These are phyloP conservation scores for Salvelinus sp. DNA, from an alignment of 2,113 vertebrate genomes.

Conservation along the genomic window DNA sequence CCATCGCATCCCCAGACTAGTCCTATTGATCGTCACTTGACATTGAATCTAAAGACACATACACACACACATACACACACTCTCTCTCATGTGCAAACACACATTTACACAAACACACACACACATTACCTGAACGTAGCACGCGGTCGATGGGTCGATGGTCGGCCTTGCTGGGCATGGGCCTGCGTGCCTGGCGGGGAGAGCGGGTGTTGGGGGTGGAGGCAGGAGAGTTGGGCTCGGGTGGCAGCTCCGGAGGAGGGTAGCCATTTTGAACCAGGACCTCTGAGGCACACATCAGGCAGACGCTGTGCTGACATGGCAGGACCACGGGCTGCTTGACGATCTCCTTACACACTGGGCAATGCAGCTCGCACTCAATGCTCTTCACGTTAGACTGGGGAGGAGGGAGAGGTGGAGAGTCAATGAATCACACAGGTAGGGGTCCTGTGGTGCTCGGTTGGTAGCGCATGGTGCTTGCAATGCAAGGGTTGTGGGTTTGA, in stretches of 20 bases:
- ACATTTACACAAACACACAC: background rate
- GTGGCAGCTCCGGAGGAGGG: conserved; percentile 81
- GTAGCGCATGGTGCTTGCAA: too few species aligned
- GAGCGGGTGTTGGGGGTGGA: conserved; percentile 90
- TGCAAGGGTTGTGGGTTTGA: too few species aligned
- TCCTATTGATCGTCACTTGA: background rate
- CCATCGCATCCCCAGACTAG: background rate
- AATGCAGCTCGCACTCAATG: conserved; percentile 92
- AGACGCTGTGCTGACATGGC: conserved; percentile 91
- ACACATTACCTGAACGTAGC: conserved; percentile 82
- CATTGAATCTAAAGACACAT: background rate
- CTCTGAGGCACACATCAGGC: conserved; percentile 91
- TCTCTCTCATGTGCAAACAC: background rate
- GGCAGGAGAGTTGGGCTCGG: conserved; percentile 90
- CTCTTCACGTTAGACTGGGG: conserved; percentile 93
- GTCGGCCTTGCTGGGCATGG: conserved; percentile 80
- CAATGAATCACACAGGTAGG: too few species aligned
- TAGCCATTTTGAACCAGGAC: conserved; percentile 90
- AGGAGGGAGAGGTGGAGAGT: conserved; percentile 1
- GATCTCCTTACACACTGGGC: conserved; percentile 91
- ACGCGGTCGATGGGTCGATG: conserved; percentile 84
- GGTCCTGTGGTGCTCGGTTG: too few species aligned
- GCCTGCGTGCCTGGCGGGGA: conserved; percentile 84
- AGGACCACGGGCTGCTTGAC: conserved; percentile 92
- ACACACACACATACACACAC: background rate